Conservation (phyloP, 2,797 vertebrate genomes). For the Gymnothorax javanicus region DNA sequence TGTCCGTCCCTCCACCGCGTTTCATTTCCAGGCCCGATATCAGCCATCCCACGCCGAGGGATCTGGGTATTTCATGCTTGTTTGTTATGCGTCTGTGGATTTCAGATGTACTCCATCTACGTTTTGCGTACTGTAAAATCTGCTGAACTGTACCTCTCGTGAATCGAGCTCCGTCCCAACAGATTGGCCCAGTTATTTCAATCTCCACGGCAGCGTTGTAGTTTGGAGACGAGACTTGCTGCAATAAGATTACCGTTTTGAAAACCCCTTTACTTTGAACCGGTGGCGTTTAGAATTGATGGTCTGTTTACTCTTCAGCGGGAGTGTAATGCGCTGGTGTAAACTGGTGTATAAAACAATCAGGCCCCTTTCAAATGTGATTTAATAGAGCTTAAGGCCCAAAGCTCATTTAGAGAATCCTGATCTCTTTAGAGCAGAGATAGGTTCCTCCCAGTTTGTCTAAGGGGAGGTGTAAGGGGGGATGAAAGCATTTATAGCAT, state of each 20-base stretch:
- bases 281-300: neutral
- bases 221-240: neutral
- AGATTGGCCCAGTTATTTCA: neutral
- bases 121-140: no score
- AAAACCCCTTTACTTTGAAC: neutral
- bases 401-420: neutral
- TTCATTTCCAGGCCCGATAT: no score
- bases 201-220: neutral
- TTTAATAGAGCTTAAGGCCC: neutral
- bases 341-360: constrained; percentile 1
- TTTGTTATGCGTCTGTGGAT: no score
- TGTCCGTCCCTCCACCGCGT: no score
- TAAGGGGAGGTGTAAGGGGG: neutral
- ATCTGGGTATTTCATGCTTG: no score
- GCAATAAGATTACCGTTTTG: neutral
- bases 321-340: neutral
- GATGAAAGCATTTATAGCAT: neutral
- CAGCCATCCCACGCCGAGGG: no score
- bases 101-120: no score
- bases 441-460: neutral
- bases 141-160: neutral
- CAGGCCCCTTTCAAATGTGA: neutral
- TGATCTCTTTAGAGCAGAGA: neutral
- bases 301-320: neutral
- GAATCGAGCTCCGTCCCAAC: neutral